Evolutionary conservation across 2,113 vertebrate genomes (phyloP).

Genomic region (Notarius quadriscutis): DNA sequence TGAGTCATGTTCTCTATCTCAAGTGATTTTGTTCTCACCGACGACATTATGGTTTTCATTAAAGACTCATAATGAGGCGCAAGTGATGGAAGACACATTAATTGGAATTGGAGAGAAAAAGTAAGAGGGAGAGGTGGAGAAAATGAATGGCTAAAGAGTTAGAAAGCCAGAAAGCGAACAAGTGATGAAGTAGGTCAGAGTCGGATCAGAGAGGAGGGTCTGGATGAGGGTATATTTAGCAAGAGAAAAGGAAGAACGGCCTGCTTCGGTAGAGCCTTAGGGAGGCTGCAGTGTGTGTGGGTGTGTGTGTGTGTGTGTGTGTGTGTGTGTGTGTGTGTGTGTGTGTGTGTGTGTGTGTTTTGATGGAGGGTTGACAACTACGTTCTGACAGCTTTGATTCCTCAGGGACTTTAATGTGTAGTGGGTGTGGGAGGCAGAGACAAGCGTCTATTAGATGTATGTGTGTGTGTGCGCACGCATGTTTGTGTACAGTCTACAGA

Average conservation of each 20-base stretch:
- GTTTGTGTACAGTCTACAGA: background rate
- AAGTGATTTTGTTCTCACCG: background rate
- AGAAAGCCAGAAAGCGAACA: background rate
- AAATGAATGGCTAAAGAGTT: conserved; percentile 14
- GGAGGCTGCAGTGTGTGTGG: conserved; percentile 37
- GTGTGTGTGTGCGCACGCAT: conserved; percentile 19
- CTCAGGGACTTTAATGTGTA: conserved; percentile 26
- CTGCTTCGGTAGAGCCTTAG: conserved; percentile 20
- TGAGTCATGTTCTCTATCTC: background rate
- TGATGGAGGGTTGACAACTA: conserved; percentile 24
- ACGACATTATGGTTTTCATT: background rate
- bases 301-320: conserved; percentile 8
- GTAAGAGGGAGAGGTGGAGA: background rate
- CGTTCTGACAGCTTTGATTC: conserved; percentile 37
- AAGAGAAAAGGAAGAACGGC: conserved; percentile 25
- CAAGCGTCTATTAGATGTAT: background rate
- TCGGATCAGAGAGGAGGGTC: conserved; percentile 12
- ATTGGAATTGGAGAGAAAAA: background rate
- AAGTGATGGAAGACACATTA: background rate
- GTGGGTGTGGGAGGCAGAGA: background rate
- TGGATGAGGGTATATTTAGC: conserved; percentile 41
- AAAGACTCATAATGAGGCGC: background rate
- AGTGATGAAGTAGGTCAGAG: conserved; percentile 42
- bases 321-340: conserved; percentile 31
- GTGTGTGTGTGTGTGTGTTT: conserved; percentile 26